Evolutionary conservation across 1,140 invertebrate genomes (phyloP).

Genomic region (Sminthurinus signatus): DNA sequence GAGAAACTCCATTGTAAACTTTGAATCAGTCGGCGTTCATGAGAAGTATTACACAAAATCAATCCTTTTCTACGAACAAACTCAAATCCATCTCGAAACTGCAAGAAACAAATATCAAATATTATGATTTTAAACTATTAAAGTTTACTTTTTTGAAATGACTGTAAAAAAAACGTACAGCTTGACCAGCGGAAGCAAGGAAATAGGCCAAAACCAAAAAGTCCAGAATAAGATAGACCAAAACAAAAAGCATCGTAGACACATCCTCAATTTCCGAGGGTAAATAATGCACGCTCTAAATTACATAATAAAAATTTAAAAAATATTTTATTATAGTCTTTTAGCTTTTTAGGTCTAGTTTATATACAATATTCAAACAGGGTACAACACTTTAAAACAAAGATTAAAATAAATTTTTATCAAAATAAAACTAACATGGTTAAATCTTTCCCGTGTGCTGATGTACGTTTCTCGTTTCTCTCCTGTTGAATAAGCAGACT

Average conservation of each 20-base stretch:
- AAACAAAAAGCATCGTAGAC: not conserved
- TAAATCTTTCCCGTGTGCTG: not conserved
- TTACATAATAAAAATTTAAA: too few relatives aligned
- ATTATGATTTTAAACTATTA: too few relatives aligned
- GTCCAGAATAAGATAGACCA: not conserved
- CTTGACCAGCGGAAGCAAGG: not conserved
- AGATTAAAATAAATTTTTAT: too few relatives aligned
- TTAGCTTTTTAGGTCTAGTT: too few relatives aligned
- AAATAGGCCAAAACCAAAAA: not conserved
- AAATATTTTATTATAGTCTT: too few relatives aligned
- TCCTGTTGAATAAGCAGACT: not conserved
- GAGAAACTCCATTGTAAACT: conserved; percentile 13
- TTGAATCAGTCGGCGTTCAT: conserved; percentile 3
- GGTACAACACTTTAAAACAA: too few relatives aligned
- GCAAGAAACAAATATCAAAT: not conserved
- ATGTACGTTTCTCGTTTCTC: not conserved
- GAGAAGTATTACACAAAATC: conserved; percentile 1
- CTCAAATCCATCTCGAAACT: conserved; percentile 13
- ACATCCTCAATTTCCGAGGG: not conserved
- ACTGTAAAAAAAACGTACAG: not conserved
- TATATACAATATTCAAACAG: not conserved
- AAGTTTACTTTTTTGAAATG: too few relatives aligned
- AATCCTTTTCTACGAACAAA: conserved; percentile 3
- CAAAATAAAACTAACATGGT: not conserved
- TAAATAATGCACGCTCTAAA: not conserved